These are phyloP conservation scores for Myopa testacea DNA, from an alignment of 2,888 invertebrate genomes.

Conservation along the genomic window DNA sequence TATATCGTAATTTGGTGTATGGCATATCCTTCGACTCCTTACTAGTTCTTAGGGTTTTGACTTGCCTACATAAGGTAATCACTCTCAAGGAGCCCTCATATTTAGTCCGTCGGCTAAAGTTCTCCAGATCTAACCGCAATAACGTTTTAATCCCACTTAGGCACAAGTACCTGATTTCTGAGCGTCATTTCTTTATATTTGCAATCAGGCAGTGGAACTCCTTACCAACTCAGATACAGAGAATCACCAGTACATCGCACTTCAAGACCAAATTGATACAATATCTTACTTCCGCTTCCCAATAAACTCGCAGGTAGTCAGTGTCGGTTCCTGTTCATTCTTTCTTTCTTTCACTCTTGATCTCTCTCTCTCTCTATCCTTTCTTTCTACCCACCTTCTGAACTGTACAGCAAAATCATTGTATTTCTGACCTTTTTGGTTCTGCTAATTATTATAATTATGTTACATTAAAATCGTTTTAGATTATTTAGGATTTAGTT, in stretches of 20 bases:
- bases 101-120: neutral
- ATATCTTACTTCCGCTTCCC: neutral
- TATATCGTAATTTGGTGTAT: neutral
- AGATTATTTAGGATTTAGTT: no score
- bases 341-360: neutral
- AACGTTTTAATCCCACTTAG: neutral
- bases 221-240: neutral
- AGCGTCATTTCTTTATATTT: slow-evolving; percentile 13
- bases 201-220: slow-evolving; percentile 4
- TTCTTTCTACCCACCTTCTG: no score
- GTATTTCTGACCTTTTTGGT: no score
- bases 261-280: neutral
- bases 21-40: neutral
- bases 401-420: no score
- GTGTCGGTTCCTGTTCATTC: neutral
- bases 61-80: neutral
- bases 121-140: slow-evolving; percentile 5
- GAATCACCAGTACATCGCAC: neutral
- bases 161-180: neutral
- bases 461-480: no score
- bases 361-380: neutral
- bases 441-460: no score
- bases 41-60: neutral
- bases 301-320: neutral
- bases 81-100: neutral